Conservation (phyloP, 2,888 invertebrate genomes). For the Exocentrus adspersus region DNA sequence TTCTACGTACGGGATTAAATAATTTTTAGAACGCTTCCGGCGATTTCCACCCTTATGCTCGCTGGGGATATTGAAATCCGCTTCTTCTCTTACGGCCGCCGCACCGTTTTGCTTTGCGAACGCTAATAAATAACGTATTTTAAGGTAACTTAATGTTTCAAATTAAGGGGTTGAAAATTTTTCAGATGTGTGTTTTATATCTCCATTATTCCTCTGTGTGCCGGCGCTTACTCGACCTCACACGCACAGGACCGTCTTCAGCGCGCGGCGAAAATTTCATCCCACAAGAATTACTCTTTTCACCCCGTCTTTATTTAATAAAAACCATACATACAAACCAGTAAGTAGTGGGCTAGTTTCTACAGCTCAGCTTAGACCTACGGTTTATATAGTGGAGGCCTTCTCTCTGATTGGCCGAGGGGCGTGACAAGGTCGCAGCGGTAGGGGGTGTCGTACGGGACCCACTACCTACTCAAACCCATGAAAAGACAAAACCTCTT, state of each 20-base stretch:
- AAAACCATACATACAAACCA: no score
- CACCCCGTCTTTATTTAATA: no score
- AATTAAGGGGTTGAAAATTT: slow-evolving; percentile 60
- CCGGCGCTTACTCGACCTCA: not conserved
- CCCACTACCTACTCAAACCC: no score
- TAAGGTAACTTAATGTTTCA: slow-evolving; percentile 61
- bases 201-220: slow-evolving; percentile 43
- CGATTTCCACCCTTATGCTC: slow-evolving; percentile 52
- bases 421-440: no score
- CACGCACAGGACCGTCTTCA: not conserved
- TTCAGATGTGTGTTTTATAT: slow-evolving; percentile 53
- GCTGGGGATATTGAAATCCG: slow-evolving; percentile 49
- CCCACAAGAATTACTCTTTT: no score
- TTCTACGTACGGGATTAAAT: slow-evolving; percentile 59
- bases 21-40: slow-evolving; percentile 55
- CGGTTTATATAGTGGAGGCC: no score
- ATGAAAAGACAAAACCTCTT: no score
- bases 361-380: no score
- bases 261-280: slow-evolving; percentile 1
- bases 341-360: no score
- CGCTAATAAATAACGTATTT: slow-evolving; percentile 61
- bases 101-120: slow-evolving; percentile 30
- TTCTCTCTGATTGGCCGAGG: no score
- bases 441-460: no score
- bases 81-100: slow-evolving; percentile 56